Conservation (phyloP, 2,113 vertebrate genomes). For the Psittacula cyanocephala region DNA sequence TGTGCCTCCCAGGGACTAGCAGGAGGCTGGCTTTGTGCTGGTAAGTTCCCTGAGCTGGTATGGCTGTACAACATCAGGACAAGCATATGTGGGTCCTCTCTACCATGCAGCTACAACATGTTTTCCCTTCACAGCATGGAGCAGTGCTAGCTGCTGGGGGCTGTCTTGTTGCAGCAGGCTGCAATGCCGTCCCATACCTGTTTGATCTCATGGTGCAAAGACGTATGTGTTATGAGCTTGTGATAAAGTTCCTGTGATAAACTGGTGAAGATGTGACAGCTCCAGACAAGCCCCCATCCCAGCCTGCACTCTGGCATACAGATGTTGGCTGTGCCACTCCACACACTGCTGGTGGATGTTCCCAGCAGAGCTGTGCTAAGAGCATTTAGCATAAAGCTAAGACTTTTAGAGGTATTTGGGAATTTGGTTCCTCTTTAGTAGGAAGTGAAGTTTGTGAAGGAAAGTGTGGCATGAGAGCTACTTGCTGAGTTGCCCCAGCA, state of each 20-base stretch:
- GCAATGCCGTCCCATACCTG: not conserved
- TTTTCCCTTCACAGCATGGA: not conserved
- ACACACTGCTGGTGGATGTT: not conserved
- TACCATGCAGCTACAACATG: not conserved
- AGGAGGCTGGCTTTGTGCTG: not conserved
- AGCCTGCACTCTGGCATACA: not conserved
- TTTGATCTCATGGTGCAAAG: slow-evolving; percentile 55
- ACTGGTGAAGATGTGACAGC: slow-evolving; percentile 31
- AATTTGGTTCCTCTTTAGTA: not conserved
- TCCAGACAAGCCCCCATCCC: not conserved
- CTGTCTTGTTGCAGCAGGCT: not conserved
- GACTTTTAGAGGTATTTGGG: not conserved
- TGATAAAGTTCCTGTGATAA: slow-evolving; percentile 56
- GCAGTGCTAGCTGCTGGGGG: not conserved
- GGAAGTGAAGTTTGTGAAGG: not conserved
- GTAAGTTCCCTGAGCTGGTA: not conserved
- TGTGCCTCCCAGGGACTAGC: not conserved
- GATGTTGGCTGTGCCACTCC: not conserved
- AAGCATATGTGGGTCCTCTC: not conserved
- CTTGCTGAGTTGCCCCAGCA: not conserved
- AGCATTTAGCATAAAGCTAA: not conserved
- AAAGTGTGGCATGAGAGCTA: not conserved
- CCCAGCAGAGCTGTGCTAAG: rapidly evolving
- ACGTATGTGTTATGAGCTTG: slow-evolving; percentile 1
- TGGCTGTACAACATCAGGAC: not conserved